Base-by-base conservation (phyloP, 1,140 invertebrate genomes). In the Drosophila kikkawai region DNA sequence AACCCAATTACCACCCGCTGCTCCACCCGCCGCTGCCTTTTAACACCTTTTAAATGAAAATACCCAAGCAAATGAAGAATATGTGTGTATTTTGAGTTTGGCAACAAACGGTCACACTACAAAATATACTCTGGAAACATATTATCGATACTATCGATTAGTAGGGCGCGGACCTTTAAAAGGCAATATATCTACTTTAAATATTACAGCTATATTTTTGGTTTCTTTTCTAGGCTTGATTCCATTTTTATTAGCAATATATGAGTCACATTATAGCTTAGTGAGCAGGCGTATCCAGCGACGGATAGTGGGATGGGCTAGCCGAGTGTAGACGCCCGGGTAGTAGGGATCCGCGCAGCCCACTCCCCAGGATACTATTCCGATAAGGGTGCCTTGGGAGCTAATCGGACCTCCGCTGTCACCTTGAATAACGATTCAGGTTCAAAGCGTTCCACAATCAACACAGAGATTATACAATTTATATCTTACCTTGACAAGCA, bases 361-460 rank as follows among this genome's bases (percentile, higher is more conserved):
- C 22, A 94, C 93, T 22, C 95, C 96, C 94, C 95, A 96, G 26
- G 95, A 95, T 0, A 95, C 94, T 19, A 96, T 91, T 22, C 96
- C 96, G 53, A 93, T 92, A 1, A 94, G 71, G 1, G 56, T 78
- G n/a, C 91, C 84, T 12, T 93, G 56, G 6, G 70, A 47, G n/a
- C 91, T 79, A 34, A 94, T 91, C 32, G 94, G 93, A 9, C 94
- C 94, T 32, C 94, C 94, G 26, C 94, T 94, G 67, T 95, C 94
- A 3, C 83, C 83, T 86, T n/a, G 5, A 12, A 47, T 17, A 45
- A 36, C n/a, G 29, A 60, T 50, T 55, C 7, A 37, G 9, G 44
- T 48, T 39, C 13, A 37, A 22, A 41, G 3, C 11, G 4, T 41
- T 32, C 17, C 37, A 61, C 17, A 59, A 59, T 59, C 26, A 39